phyloP scores from a whole-genome alignment of 1,140 invertebrate species.

The Drosophila parvula region DNA sequence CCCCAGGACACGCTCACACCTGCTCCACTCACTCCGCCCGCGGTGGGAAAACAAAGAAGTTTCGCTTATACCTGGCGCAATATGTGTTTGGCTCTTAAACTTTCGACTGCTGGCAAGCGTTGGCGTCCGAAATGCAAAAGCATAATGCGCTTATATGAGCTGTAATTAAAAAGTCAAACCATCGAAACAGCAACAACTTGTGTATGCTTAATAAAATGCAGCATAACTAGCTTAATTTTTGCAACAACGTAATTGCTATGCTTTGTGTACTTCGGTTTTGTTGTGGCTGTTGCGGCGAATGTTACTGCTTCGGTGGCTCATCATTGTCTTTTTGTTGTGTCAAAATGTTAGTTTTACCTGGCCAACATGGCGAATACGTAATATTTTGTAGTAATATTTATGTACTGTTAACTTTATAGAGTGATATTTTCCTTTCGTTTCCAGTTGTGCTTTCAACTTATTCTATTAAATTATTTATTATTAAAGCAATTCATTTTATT shows the following conservation, averaged over 20 bases:
- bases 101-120: constrained; percentile 12
- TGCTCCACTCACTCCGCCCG: constrained; percentile 4
- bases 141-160: constrained; percentile 29
- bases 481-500: not conserved
- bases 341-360: not conserved
- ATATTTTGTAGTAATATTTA: not conserved
- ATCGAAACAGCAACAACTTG: constrained; percentile 21
- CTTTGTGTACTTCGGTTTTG: not conserved
- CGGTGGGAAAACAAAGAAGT: constrained; percentile 36
- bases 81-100: constrained; percentile 32
- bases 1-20: constrained; percentile 24
- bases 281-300: constrained; percentile 4
- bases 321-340: not conserved
- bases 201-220: constrained; percentile 23
- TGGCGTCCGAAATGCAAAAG: constrained; percentile 8
- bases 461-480: not conserved
- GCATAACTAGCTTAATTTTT: constrained; percentile 42
- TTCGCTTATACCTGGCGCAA: constrained; percentile 18
- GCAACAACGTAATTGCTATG: constrained; percentile 1
- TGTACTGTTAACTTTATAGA: not conserved
- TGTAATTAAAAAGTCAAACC: constrained; percentile 50
- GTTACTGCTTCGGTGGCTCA: no score
- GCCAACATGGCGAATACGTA: not conserved
- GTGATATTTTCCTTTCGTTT: not conserved
- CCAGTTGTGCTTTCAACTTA: not conserved